Evolutionary conservation across 2,888 invertebrate genomes (phyloP).

Genomic region (Pristionchus maxplancki): DNA sequence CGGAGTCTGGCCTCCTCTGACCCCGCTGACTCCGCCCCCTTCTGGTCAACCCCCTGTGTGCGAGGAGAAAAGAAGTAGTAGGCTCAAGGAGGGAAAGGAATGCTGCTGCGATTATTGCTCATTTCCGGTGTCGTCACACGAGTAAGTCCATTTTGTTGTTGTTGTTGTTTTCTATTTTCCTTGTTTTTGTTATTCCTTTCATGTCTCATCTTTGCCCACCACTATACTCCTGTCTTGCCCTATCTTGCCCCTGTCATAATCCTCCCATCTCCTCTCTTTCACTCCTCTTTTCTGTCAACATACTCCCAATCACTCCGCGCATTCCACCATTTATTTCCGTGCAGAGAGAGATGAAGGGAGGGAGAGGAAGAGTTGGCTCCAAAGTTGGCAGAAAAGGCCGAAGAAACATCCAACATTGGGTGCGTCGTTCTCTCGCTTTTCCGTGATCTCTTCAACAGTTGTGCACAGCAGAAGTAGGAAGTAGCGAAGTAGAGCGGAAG

Average conservation of each 20-base stretch:
- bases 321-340: slow-evolving; percentile 39
- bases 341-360: not conserved
- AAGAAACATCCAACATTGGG: not conserved
- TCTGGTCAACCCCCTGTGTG: not conserved
- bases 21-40: not conserved
- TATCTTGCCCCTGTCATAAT: not conserved
- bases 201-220: not conserved
- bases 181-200: not conserved
- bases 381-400: not conserved
- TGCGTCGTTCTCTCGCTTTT: too few species aligned
- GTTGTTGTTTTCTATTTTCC: not conserved
- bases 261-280: not conserved
- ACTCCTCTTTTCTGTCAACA: slow-evolving; percentile 1
- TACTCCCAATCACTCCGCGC: not conserved
- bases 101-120: not conserved
- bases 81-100: not conserved
- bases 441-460: not conserved
- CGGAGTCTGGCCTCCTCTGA: not conserved
- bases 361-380: not conserved
- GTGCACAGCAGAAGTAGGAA: not conserved
- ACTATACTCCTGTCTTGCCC: not conserved
- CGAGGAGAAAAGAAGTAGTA: not conserved
- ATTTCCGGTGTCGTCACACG: not conserved
- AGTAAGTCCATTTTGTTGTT: not conserved
- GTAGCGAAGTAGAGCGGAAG: slow-evolving; percentile 36